These are phyloP conservation scores for Lathronympha strigana DNA, from an alignment of 2,888 invertebrate genomes.

Conservation along the genomic window DNA sequence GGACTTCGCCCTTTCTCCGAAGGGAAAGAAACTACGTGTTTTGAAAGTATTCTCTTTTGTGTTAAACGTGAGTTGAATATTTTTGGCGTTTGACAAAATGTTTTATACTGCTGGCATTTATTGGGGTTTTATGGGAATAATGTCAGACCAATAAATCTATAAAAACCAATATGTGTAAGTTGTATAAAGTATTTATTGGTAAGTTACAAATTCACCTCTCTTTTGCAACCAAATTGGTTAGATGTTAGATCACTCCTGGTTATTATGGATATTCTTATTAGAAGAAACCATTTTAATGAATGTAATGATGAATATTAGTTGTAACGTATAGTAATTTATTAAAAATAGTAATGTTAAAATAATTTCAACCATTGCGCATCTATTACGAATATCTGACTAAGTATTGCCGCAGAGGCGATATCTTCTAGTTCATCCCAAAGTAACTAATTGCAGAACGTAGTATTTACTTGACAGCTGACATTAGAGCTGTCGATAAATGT, in stretches of 20 bases:
- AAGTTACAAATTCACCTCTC: no score
- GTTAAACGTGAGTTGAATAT: constrained; percentile 33
- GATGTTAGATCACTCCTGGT: no score
- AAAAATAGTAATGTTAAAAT: no score
- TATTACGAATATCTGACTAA: no score
- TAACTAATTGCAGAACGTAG: background rate
- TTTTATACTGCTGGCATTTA: constrained; percentile 8
- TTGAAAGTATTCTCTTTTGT: constrained; percentile 29
- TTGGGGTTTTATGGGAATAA: background rate
- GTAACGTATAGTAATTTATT: no score
- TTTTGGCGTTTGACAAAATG: constrained; percentile 19
- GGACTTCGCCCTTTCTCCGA: constrained; percentile 53
- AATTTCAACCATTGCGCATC: no score
- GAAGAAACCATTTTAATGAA: no score
- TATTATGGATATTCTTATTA: no score
- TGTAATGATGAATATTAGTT: no score
- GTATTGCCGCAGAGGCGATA: background rate
- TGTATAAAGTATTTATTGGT: no score
- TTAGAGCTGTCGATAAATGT: constrained; percentile 3
- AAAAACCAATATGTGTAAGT: no score
- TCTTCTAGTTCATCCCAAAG: background rate
- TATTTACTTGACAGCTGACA: background rate
- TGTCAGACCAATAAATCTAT: background rate
- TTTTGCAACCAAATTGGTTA: no score
- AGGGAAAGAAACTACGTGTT: constrained; percentile 36